Evolutionary conservation across 1,140 invertebrate species (phyloP), one percentile per base, ranked within the genome.

Genomic region (Eumeta japonica): DNA sequence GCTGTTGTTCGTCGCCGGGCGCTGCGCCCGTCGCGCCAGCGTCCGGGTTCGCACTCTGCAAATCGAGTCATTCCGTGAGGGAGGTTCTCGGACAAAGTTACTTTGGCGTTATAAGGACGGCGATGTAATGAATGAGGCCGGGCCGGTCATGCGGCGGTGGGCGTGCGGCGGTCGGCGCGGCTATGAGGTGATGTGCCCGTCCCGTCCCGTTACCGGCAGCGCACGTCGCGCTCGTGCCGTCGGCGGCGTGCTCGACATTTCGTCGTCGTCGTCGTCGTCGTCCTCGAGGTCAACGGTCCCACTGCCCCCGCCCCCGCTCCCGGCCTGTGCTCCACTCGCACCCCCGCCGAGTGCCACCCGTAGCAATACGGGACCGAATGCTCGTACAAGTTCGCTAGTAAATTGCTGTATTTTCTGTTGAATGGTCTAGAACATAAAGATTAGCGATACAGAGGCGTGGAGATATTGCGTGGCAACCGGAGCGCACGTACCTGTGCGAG

Each of bases 401-500:
- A 88, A 80, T 63, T 79, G 68, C 76, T 87, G 86, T 63, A 87
- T 83, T 74, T 85, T 86, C 63, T 83, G 75, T 79, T 88, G 85
- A 75, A 88, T 79, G 76, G 86, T 84, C 86, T 88, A 86, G 58
- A 83, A 82, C 62, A 70, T 54, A 66, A 39, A 5, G 20, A 24
- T 24, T 24, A n/a, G 5, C 5, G 5, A 24, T 7, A 24, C 20
- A 7, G 5, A 7, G 20, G 20, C 20, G n/a, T 24, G 5, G 5
- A n/a, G 5, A 24, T 7, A 24, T 5, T 24, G 20, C n/a, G 5
- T 7, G 20, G 20, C 5, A 7, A n/a, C n/a, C 20, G 20, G 5
- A n/a, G 20, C n/a, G 20, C 20, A 5, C 5, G 5, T 81, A 88
- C 86, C 84, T 87, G 82, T 40, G 85, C 84, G 40, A 86, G 73